phyloP scores from a whole-genome alignment of 2,113 vertebrate genomes.

The Herpetotheres cachinnans region DNA sequence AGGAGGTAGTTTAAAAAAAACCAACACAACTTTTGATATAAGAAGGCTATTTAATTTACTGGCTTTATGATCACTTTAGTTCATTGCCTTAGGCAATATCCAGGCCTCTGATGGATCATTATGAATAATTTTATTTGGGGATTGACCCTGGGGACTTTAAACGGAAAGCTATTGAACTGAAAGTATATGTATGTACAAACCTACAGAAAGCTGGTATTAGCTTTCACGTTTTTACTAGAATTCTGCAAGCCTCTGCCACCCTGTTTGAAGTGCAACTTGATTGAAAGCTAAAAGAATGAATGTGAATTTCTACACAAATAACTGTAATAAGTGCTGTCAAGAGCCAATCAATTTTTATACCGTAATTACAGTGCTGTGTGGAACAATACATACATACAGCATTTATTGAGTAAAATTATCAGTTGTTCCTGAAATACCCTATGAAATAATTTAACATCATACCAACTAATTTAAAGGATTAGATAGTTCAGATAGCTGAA shows the following conservation, averaged over 20 bases:
- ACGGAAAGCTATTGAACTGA: not conserved
- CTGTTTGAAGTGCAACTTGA: not conserved
- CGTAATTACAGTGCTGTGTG: not conserved
- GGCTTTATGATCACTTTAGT: not conserved
- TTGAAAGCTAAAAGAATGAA: conserved; percentile 3
- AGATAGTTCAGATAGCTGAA: not conserved
- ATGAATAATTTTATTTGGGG: not conserved
- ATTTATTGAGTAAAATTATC: conserved; percentile 32
- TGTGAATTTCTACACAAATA: not conserved
- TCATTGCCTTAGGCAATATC: not conserved
- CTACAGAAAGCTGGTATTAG: not conserved
- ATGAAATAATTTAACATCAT: not conserved
- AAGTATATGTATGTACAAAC: not conserved
- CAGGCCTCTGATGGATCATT: not conserved
- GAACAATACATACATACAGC: not conserved
- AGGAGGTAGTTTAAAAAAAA: not conserved
- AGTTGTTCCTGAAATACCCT: not conserved
- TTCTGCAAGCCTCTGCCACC: not conserved
- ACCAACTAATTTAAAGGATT: not conserved
- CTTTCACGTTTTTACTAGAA: not conserved
- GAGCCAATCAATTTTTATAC: conserved; percentile 7
- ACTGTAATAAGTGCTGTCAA: conserved; percentile 25
- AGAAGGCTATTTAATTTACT: not conserved
- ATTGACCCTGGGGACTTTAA: not conserved
- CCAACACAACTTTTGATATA: not conserved